Evolutionary conservation across 2,113 vertebrate genomes (phyloP).

Genomic region (Sceloporus tristichus): DNA sequence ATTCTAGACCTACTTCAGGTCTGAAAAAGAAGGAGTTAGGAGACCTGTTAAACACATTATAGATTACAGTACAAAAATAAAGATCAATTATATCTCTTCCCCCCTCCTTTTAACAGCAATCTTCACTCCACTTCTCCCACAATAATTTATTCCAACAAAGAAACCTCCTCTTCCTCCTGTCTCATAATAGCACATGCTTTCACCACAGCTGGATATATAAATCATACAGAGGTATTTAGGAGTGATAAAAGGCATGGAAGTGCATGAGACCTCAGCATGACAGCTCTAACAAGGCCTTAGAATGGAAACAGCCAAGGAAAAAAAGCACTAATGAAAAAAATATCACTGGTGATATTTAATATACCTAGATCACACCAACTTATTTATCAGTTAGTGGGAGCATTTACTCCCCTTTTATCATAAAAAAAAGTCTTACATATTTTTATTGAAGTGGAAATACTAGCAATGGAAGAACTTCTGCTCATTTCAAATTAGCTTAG

Average conservation of each 20-base stretch:
- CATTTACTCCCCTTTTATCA: neutral
- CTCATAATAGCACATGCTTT: constrained; percentile 44
- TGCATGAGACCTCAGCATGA: constrained; percentile 31
- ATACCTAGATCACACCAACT: neutral
- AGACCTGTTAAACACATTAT: neutral
- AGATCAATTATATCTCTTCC: neutral
- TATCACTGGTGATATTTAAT: neutral
- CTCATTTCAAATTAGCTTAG: neutral
- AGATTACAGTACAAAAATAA: neutral
- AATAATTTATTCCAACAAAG: constrained; percentile 24
- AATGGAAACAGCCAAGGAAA: constrained; percentile 17
- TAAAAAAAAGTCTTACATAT: fast-evolving
- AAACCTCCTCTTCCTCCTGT: constrained; percentile 30
- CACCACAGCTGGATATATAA: constrained; percentile 53
- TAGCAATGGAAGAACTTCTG: neutral
- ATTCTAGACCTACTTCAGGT: neutral
- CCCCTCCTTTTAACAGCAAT: neutral
- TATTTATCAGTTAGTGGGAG: neutral
- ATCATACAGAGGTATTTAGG: constrained; percentile 36
- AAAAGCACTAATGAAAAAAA: neutral
- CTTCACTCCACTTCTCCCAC: neutral
- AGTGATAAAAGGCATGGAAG: constrained; percentile 37
- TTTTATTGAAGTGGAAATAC: neutral
- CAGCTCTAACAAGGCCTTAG: constrained; percentile 22
- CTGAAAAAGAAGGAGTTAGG: neutral